Evolutionary conservation across 2,888 invertebrate species (phyloP), one percentile per base, ranked within the genome.

Genomic region (Ashinkailepas kermadecensis): DNA sequence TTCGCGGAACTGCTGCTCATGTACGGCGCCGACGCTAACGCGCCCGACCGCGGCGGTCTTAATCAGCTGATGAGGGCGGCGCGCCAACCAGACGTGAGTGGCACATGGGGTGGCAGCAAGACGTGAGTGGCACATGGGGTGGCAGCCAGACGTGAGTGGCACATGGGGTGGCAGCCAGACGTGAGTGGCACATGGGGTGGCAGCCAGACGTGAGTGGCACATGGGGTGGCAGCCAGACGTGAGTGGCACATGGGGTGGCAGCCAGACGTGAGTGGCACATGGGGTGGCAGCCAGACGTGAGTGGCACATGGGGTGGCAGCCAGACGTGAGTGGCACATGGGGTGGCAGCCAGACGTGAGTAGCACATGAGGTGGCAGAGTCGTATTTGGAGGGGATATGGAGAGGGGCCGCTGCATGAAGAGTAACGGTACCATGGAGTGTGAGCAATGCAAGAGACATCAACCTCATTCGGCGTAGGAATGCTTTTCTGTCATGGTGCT

Each of bases 61-160:
- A 95, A 95, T 0, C 95, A 96, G 0, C 88, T 97, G 54, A 97
- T 97, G 96, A 95, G 95, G 87, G 95, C 95, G 12, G 94, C 94
- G 23, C 88, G 95, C 81, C 91, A 93, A 86, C 91, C 92, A 25
- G 92, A 93, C 89, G 93, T 93, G 87, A 86, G 87, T 39, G 39
- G 39, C 39, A 39, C 39, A 39, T 4, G 39, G 4, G 39, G 39
- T 39, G 39, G 39, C 39, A 39, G 39, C n/a, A n/a, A 25, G 92
- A 93, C 89, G 93, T 93, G 87, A 86, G 87, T 39, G 39, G 39
- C 39, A 39, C n/a, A n/a, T n/a, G n/a, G n/a, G n/a, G n/a, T n/a
- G n/a, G n/a, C 91, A 93, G 86, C 91, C 92, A 25, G 92, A 93
- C 89, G 93, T 93, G 87, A 86, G 87, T 39, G 39, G 39, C 39